phyloP scores from a whole-genome alignment of 2,113 vertebrate genomes.

The Strigops habroptila region DNA sequence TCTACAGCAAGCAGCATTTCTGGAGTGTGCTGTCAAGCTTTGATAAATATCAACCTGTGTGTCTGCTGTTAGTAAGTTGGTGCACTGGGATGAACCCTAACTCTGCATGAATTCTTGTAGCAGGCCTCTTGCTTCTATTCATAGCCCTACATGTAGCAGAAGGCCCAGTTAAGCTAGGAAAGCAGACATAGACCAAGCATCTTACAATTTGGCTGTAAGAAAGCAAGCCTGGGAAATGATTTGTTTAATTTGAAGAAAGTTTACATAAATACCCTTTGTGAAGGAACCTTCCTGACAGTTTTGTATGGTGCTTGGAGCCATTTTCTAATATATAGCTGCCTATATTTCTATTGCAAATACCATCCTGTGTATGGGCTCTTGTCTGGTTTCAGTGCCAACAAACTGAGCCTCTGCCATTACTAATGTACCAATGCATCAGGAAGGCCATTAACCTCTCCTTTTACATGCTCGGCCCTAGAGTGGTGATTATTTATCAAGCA shows the following conservation, averaged over 20 bases:
- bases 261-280: background rate
- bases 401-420: background rate
- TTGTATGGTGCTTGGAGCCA: background rate
- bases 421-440: background rate
- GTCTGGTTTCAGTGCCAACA: background rate
- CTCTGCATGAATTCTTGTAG: background rate
- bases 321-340: background rate
- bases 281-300: background rate
- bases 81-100: background rate
- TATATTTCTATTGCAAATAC: background rate
- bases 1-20: background rate
- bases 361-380: background rate
- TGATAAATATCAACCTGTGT: background rate
- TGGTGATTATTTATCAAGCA: conserved; percentile 42
- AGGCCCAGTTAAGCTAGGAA: background rate
- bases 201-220: background rate
- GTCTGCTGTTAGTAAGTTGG: background rate
- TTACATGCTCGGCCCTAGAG: background rate
- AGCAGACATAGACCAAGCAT: background rate
- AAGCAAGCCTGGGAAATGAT: fast-evolving
- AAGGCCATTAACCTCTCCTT: conserved; percentile 10
- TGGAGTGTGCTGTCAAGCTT: background rate
- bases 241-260: background rate
- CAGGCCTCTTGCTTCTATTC: background rate
- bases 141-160: background rate